Base-by-base conservation (phyloP, 35 echinoderm and acorn worm species). In the Ophiothrix spiculata region DNA sequence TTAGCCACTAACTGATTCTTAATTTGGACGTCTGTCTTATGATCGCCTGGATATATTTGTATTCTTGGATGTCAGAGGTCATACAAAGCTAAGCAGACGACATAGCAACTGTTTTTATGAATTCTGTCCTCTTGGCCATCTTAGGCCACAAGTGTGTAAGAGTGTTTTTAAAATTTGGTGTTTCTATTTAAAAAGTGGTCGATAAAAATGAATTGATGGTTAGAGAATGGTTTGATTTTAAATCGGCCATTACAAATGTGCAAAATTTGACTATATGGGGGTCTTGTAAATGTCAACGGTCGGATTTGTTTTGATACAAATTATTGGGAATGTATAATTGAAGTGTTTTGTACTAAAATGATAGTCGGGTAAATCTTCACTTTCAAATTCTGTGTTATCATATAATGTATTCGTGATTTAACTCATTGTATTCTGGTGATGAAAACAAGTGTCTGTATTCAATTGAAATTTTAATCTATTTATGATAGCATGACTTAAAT, bases 211-310 rank as follows among this genome's bases (percentile, higher is more conserved):
- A 6, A 15, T 10, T 69, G 60, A 12, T 10, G 25, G 60, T 69
- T 15, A 25, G 29, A 4, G 2, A 25, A 28, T 69, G 60, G 25
- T 69, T n/a, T n/a, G n/a, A n/a, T n/a, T n/a, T n/a, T n/a, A n/a
- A n/a, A n/a, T n/a, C n/a, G n/a, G n/a, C n/a, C n/a, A n/a, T n/a
- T n/a, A n/a, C n/a, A n/a, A n/a, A n/a, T n/a, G n/a, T n/a, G n/a
- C n/a, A n/a, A n/a, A n/a, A n/a, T n/a, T n/a, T n/a, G n/a, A n/a
- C n/a, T n/a, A n/a, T n/a, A n/a, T n/a, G n/a, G n/a, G 60, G 60
- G 60, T 69, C 60, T 69, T 69, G 60, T 69, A 69, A 69, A 69
- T 69, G 60, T 69, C 42, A 69, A 69, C 17, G 60, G 60, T 69
- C 60, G 29, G 29, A 69, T 69, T 69, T 69, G 60, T 69, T 69